Evolutionary conservation across 23 tunicate species (phyloP), one percentile per base, ranked within the genome.

Genomic region (Halocynthia roretzi): DNA sequence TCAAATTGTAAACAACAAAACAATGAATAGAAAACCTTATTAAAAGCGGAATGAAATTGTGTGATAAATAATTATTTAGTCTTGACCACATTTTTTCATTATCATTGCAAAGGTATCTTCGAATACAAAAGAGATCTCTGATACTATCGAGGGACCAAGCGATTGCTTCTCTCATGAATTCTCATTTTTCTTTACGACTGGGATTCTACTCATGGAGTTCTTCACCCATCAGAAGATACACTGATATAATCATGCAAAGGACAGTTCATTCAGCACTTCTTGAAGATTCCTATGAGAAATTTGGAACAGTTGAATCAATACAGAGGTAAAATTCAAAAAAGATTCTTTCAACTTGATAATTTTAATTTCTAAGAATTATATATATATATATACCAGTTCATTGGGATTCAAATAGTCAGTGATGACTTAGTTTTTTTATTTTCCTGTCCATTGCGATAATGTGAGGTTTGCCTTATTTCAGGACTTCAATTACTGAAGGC

Each of bases 201-300:
- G 71, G 74, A 7, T 40, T 78, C 4, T 88, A 88, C 61, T 61
- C 87, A 10, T 56, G 70, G 69, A 83, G 87, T 66, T 48, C 95
- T 49, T 88, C 95, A 9, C 95, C 95, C 0, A 78, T 88, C 19
- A 77, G 95, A 6, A 84, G 95, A 7, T 88, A 88, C 61, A 19
- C 95, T 8, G 95, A 88, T 71, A 55, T 88, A 49, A 57, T 82
- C 52, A 54, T 71, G 5, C 92, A 86, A 51, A 67, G 88, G 8
- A 22, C 68, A 15, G 64, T 67, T 31, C 44, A 31, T 31, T 31
- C 44, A 31, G 44, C 44, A 31, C 44, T 31, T 31, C 44, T 31
- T 31, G 44, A 31, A 31, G 44, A 31, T 31, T 31, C 44, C 44
- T 31, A 31, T 4, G 44, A 31, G 44, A 31, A 31, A 0, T 0